Evolutionary conservation across 2,888 invertebrate species (phyloP).

Genomic region (Apeira syringaria): DNA sequence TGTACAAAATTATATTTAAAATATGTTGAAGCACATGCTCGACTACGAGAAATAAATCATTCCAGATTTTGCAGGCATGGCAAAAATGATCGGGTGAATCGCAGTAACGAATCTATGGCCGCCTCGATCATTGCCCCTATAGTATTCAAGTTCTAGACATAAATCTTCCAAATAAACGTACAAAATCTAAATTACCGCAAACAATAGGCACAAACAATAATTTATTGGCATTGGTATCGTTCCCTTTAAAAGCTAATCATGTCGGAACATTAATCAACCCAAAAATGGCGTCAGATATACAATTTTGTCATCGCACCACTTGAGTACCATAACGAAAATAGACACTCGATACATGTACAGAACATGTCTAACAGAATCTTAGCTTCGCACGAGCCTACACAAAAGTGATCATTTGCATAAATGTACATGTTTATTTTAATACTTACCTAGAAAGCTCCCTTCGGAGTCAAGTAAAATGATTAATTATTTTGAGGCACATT

Average conservation of each 20-base stretch:
- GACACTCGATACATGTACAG: slow-evolving; percentile 27
- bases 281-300: slow-evolving; percentile 16
- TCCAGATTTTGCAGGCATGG: too few species aligned
- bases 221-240: slow-evolving; percentile 11
- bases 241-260: slow-evolving; percentile 16
- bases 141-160: slow-evolving; percentile 1
- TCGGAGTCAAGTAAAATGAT: too few species aligned
- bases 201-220: slow-evolving; percentile 18
- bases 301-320: slow-evolving; percentile 43
- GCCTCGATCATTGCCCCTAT: slow-evolving; percentile 5
- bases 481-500: too few species aligned
- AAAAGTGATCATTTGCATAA: too few species aligned
- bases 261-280: slow-evolving; percentile 19
- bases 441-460: too few species aligned
- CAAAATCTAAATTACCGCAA: slow-evolving; percentile 11
- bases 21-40: too few species aligned
- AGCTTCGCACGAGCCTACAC: too few species aligned
- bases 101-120: too few species aligned
- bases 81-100: too few species aligned
- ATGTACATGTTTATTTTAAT: too few species aligned
- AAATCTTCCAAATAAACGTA: slow-evolving; percentile 11
- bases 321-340: slow-evolving; percentile 47
- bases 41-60: too few species aligned
- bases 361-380: background rate
- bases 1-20: too few species aligned